Base-by-base conservation (phyloP, 1,140 invertebrate genomes). In the Trichogramma pretiosum region DNA sequence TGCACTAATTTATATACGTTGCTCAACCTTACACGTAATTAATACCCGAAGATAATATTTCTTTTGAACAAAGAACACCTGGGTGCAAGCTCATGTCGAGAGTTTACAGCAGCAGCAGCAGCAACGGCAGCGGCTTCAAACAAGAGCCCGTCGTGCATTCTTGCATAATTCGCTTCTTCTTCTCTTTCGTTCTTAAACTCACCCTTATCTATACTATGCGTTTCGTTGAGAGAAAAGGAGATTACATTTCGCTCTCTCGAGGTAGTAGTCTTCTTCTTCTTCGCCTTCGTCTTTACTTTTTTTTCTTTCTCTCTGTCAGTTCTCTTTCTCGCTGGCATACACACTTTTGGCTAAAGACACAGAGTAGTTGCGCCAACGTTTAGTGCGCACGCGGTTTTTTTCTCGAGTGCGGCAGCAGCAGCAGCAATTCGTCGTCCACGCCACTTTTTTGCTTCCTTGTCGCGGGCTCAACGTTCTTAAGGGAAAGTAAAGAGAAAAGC, bases 171-270 rank as follows among this genome's bases (percentile, higher is more conserved):
- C 43, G 37, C 10, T 35, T 14, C 18, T 19, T 44, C 44, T 42
- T 50, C n/a, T n/a, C n/a, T n/a, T n/a, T n/a, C n/a, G 30, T 51
- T 47, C 44, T 47, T 46, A 41, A 47, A 46, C 38, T 23, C 38
- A 16, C 34, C 22, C 50, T 52, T 47, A 47, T 46, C 50, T 46
- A 33, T 46, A 19, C 22, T 39, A 23, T 37, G 34, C 50, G 37
- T 21, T 23, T 23, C 36, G 33, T 11, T 17, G 44, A 3, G 19
- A 44, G 26, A 39, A 28, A 19, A 10, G 16, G 3, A 33, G 42
- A 42, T 50, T 50, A 50, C 23, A 17, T 23, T 43, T 18, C 19
- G 19, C 3, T 36, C 39, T 22, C 16, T 22, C 24, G n/a, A n/a
- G n/a, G n/a, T n/a, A n/a, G n/a, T n/a, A n/a, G n/a, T n/a, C n/a